A percentile compares a stretch with the other conserved stretches of the same genome.
Evolutionary conservation across 2,113 vertebrate genomes (phyloP).

Genomic region (Cyprinodon variegatus): DNA sequence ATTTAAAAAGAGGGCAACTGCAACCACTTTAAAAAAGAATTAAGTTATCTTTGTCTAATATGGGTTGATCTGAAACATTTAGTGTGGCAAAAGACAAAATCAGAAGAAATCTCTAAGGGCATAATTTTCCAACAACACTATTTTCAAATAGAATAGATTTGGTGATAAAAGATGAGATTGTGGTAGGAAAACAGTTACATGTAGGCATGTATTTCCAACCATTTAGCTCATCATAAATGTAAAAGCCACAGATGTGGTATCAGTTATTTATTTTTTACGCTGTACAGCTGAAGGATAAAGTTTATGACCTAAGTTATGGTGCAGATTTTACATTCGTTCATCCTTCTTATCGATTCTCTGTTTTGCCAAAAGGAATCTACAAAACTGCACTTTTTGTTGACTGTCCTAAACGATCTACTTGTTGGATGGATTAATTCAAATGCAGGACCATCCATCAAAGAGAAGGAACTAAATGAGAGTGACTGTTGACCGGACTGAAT

Average conservation of each 20-base stretch:
- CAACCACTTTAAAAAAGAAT: no score
- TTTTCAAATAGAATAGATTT: neutral
- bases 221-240: neutral
- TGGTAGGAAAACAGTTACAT: neutral
- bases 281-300: neutral
- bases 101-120: no score
- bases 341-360: neutral
- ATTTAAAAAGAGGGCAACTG: no score
- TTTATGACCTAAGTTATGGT: neutral
- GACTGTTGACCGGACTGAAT: constrained; percentile 43
- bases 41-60: no score
- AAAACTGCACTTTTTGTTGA: neutral
- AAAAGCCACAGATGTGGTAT: accelerated
- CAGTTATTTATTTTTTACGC: accelerated
- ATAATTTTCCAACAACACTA: neutral
- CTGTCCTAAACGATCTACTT: neutral
- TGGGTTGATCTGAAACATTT: no score
- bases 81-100: no score
- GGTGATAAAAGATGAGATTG: neutral
- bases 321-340: neutral
- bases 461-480: neutral
- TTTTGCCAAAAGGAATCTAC: neutral
- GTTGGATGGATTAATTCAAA: neutral
- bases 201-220: neutral
- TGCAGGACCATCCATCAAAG: neutral